Evolutionary conservation across 2,113 vertebrate genomes (phyloP), one percentile per base, ranked within the genome.

Genomic region (Dolichotis patagonum): DNA sequence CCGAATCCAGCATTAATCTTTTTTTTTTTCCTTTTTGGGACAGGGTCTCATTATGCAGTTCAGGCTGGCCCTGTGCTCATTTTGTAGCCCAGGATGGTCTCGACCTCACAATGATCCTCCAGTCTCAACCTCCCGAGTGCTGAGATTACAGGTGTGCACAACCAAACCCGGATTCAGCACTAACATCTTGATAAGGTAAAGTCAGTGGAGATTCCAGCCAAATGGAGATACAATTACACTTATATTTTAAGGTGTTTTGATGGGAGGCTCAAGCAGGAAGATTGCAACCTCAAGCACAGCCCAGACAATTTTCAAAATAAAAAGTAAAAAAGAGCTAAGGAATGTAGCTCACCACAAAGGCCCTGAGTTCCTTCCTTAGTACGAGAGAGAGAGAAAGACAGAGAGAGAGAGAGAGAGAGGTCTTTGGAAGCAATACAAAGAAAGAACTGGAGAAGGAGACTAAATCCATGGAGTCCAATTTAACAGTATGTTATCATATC

Each of bases 351-450:
- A 75, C 6, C 20, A 4, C 11, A 75, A 75, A 46, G 41, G 11
- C 24, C 41, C 22, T 41, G 41, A 43, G 73, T 46, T 67, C 32
- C 28, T 14, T 67, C 32, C 63, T 26, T 35, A 67, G 30, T 35
- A 67, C 10, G 7, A 69, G 17, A 69, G 11, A 20, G 35, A n/a
- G 14, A n/a, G 14, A 19, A 4, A 56, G 54, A 56, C 0, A 19
- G 54, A 56, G 54, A 16, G 54, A 54, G 54, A 54, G 54, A 54
- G 54, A 16, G 54, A 19, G 54, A 56, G 17, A 56, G 54, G 22
- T 85, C 60, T 91, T 82, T 80, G 73, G 87, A 95, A 89, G 17
- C 41, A 69, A 54, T 88, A 49, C 67, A 58, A 52, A 85, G 32
- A 93, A 85, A 56, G 14, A 17, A 35, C 17, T 92, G 7, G n/a